Conservation (phyloP, 1,140 invertebrate species). For the Saccostrea glomerata region DNA sequence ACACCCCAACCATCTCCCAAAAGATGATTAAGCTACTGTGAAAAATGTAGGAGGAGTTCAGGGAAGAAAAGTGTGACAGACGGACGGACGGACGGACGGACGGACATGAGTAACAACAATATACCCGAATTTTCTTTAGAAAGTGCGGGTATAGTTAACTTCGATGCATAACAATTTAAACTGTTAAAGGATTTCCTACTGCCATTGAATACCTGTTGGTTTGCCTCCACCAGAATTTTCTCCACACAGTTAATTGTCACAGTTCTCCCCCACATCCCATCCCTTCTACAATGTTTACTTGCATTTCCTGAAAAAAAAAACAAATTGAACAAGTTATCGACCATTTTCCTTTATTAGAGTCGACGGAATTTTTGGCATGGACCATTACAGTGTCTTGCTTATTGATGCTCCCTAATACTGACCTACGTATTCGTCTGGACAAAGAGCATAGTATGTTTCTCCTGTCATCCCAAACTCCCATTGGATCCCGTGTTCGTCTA, state of each 20-base stretch:
- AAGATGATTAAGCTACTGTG: no score
- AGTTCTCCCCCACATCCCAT: neutral
- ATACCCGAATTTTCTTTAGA: no score
- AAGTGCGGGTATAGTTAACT: no score
- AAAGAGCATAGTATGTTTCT: neutral
- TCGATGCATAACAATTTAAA: no score
- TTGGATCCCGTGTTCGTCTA: neutral
- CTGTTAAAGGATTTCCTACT: no score
- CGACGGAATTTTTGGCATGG: neutral
- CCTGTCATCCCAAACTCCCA: neutral
- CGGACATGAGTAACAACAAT: no score
- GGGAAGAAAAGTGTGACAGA: no score
- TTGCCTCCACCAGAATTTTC: neutral
- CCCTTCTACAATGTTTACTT: neutral
- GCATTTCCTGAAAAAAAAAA: neutral
- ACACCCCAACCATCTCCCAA: no score
- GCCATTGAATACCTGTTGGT: neutral
- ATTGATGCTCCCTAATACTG: neutral
- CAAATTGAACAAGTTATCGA: neutral
- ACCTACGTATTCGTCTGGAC: neutral
- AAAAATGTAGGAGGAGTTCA: no score
- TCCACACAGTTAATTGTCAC: conserved; percentile 10
- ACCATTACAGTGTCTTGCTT: neutral
- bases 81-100: no score
- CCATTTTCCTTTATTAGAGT: neutral